These are phyloP conservation scores for Myoxocephalus aenaeus DNA, from an alignment of 2,797 vertebrate genomes.

Conservation along the genomic window DNA sequence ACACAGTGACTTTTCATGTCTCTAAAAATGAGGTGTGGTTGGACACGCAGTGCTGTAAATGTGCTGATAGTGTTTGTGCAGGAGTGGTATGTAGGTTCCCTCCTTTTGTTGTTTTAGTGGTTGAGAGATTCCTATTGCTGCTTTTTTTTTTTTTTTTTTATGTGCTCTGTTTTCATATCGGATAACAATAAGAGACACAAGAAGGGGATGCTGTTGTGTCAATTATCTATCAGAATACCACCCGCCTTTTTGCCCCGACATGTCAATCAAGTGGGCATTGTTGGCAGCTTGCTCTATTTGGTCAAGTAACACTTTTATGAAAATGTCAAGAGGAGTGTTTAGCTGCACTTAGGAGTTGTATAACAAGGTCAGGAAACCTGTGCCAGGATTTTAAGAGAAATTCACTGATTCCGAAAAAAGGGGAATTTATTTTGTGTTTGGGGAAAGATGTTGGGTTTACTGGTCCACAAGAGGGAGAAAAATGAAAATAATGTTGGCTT, in stretches of 20 bases:
- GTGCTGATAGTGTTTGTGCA: not conserved
- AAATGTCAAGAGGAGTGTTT: not conserved
- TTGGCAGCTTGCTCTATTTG: not conserved
- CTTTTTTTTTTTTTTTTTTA: not conserved
- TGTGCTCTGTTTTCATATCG: not conserved
- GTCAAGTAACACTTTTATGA: not conserved
- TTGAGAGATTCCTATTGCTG: not conserved
- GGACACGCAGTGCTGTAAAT: not conserved
- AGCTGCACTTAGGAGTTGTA: not conserved
- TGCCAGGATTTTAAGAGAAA: not conserved
- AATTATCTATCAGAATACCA: not conserved
- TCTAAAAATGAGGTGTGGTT: not conserved
- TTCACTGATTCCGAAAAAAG: not conserved
- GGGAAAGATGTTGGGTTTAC: not conserved
- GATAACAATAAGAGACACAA: not conserved
- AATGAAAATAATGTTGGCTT: not conserved
- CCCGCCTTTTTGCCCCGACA: not conserved
- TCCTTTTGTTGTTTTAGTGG: not conserved
- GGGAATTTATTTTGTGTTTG: not conserved
- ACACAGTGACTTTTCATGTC: not conserved
- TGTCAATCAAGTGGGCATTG: not conserved
- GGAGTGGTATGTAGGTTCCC: not conserved
- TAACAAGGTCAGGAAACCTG: not conserved
- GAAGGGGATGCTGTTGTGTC: not conserved
- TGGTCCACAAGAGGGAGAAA: constrained; percentile 9